Evolutionary conservation across 2,797 vertebrate species (phyloP).

Genomic region (Sebastes iracundus): DNA sequence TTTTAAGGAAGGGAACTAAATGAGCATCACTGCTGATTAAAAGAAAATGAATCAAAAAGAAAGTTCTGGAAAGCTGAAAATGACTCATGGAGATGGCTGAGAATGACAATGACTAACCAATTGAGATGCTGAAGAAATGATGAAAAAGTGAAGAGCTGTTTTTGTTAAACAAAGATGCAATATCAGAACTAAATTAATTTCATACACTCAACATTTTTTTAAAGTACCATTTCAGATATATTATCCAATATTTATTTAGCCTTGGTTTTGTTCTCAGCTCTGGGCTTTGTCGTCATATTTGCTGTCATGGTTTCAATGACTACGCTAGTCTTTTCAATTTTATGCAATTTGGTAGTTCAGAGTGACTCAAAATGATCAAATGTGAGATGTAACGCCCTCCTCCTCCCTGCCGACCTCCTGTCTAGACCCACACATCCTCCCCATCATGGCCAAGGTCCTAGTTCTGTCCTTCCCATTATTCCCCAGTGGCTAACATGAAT

Average conservation of each 20-base stretch:
- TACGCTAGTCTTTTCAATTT: constrained; percentile 1
- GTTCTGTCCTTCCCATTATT: constrained; percentile 77
- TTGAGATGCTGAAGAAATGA: background rate
- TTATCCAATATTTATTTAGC: constrained; percentile 1
- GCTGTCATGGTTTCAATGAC: background rate
- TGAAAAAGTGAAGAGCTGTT: background rate
- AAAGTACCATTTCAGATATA: background rate
- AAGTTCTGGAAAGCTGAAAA: background rate
- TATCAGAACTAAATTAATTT: background rate
- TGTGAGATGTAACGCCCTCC: constrained; percentile 33
- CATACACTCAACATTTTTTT: background rate
- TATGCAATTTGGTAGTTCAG: constrained; percentile 6
- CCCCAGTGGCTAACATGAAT: constrained; percentile 53
- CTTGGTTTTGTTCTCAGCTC: background rate
- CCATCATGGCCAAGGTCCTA: constrained; percentile 69
- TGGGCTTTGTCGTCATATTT: background rate
- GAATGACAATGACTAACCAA: background rate
- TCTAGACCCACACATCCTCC: constrained; percentile 43
- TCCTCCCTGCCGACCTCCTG: constrained; percentile 42
- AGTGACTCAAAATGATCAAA: constrained; percentile 35
- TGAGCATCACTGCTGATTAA: constrained; percentile 25
- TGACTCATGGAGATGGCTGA: background rate
- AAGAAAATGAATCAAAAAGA: background rate
- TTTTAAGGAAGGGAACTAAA: constrained; percentile 19
- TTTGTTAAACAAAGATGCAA: background rate